Evolutionary conservation across 2,797 vertebrate genomes (phyloP).

Genomic region (Dendrocincla fuliginosa): DNA sequence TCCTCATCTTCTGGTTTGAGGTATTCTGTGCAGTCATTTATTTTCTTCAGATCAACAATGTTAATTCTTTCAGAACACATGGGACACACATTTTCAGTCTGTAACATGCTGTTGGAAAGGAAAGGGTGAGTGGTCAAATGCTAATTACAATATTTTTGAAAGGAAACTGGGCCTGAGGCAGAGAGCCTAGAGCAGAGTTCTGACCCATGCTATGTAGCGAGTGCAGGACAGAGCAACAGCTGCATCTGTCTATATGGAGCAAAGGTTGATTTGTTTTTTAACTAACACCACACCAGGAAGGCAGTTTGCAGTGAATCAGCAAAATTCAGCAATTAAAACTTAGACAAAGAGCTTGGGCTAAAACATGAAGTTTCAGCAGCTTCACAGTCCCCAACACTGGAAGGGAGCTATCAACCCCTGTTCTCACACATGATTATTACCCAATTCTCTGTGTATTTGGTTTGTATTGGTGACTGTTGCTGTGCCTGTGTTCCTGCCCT

Average conservation of each 20-base stretch:
- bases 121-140: neutral
- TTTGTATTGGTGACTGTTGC: neutral
- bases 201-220: neutral
- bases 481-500: neutral
- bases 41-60: slow-evolving; percentile 79
- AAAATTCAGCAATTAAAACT: neutral
- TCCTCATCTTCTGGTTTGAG: slow-evolving; percentile 81
- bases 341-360: fast-evolving
- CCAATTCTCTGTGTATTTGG: fast-evolving
- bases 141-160: neutral
- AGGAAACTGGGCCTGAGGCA: neutral
- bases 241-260: fast-evolving
- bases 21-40: slow-evolving; percentile 83
- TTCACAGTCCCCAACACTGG: neutral
- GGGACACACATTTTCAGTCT: slow-evolving; percentile 86
- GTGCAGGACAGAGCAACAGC: neutral
- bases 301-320: neutral
- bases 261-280: neutral
- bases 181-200: neutral
- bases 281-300: fast-evolving
- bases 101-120: slow-evolving; percentile 82
- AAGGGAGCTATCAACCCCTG: fast-evolving
- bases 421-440: too few species aligned
- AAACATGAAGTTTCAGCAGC: neutral
- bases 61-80: slow-evolving; percentile 91